Conservation (phyloP, 2,113 vertebrate genomes). For the Phylloscopus trochiloides region DNA sequence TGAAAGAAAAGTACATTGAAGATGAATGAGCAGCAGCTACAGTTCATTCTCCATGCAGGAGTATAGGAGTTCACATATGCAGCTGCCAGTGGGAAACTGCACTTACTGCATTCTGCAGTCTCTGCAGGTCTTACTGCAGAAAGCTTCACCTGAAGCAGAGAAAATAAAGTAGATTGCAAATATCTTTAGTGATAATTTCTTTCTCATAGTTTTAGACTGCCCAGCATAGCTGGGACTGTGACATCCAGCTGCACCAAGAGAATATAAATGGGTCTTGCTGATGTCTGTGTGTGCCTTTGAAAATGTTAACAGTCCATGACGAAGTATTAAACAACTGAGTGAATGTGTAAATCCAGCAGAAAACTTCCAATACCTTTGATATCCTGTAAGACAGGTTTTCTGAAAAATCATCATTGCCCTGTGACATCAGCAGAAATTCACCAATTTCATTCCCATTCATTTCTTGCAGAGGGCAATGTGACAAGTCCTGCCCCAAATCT, state of each 20-base stretch:
- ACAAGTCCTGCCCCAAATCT: background rate
- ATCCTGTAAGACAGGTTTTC: background rate
- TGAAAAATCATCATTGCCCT: background rate
- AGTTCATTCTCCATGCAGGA: background rate
- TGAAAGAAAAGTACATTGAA: background rate
- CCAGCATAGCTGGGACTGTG: background rate
- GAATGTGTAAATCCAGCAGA: background rate
- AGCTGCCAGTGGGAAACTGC: background rate
- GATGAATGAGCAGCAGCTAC: background rate
- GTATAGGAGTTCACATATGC: background rate
- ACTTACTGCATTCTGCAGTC: background rate
- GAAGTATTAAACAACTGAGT: background rate
- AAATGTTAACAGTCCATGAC: background rate
- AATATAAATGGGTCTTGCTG: background rate
- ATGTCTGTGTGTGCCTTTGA: background rate
- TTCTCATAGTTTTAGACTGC: background rate
- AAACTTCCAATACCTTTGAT: background rate
- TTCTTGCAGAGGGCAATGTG: background rate
- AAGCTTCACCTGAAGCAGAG: background rate
- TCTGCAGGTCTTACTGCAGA: background rate
- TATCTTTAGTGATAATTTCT: background rate
- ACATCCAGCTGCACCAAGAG: background rate
- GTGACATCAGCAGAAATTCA: background rate
- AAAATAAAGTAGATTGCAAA: background rate
- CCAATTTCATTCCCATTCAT: background rate